Base-by-base conservation (phyloP, 2,113 vertebrate species). In the Romanogobio albipinnatus region DNA sequence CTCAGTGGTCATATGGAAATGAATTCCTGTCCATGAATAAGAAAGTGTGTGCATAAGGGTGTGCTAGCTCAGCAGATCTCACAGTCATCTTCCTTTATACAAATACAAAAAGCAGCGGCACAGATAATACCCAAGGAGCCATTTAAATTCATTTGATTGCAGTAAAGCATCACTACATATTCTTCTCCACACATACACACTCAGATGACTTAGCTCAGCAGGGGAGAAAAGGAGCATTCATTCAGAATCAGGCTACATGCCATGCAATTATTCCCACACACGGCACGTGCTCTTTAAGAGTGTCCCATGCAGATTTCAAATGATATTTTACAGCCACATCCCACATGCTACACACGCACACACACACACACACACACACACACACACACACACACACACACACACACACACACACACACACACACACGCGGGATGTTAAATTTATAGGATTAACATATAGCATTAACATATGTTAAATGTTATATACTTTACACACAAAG, bases 211-310 rank as follows among this genome's bases (percentile, higher is more conserved):
- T 10, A 13, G 58, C 70, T 74, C 19, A 43, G 75, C 81, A 49
- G 29, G 33, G 51, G 70, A 80, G 45, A 83, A 82, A 39, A 59
- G 59, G 22, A 73, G 45, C 74, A 88, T 81, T 73, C 59, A 82
- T 83, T 80, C 84, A 79, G 2, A 89, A 73, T 80, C 85, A 74
- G 76, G 81, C 84, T 78, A 81, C 86, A 85, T 82, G 83, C 49
- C 74, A 66, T n/a, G 76, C 76, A 87, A 87, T 84, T 84, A 86
- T 71, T 84, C 83, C 61, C 66, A 83, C 47, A 73, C 78, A 84
- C 17, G 71, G 19, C 56, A 89, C 45, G 43, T 82, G 64, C 61
- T 81, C 33, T 29, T 88, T 70, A 89, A 83, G 49, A 73, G n/a
- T 59, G 3, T 47, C 61, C 39, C 22, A 53, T 84, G 74, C 80